Base-by-base conservation (phyloP, 2,888 invertebrate species). In the Acronicta aceris region DNA sequence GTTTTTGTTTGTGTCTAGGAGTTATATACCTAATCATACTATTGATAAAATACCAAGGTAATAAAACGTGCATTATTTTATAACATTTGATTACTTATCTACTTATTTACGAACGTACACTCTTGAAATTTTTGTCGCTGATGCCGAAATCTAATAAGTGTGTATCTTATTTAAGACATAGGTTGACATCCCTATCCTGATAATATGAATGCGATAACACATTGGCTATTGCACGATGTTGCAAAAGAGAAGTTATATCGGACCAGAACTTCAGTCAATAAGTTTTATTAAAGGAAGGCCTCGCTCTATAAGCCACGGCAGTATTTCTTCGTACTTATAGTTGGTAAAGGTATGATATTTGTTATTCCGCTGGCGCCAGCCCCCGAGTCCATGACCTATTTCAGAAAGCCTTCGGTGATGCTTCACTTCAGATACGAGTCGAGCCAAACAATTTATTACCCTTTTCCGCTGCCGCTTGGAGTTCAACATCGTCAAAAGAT, bases 301-400 rank as follows among this genome's bases (percentile, higher is more conserved):
- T 59, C 47, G 50, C 57, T 72, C 57, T 51, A 59, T 25, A 65
- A 61, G 64, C 38, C 45, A 55, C 53, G 52, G 65, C 61, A 57
- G 59, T 65, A 55, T 50, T 51, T 57, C 51, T 68, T 51, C 21
- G 52, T 60, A 53, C 55, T 42, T 62, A 57, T 57, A 60, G 59
- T 38, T 45, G 55, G 58, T 65, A 61, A 38, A 57, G 67, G 59
- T 65, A 65, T 65, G 64, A 81, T 81, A 84, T 81, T 81, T 77
- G 79, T 78, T 81, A 81, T 82, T 84, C 80, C 63, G 76, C 72
- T 62, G 74, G 69, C 76, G 73, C 65, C 81, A 84, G 82, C 88
- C 76, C 57, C 46, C 25, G 57, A 69, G 71, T 57, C 76, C 90
- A 75, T 91, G 92, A 91, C 92, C 90, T 72, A 89, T 82, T 86